Base-by-base conservation (phyloP, 2,888 invertebrate species). In the Amorpha juglandis region DNA sequence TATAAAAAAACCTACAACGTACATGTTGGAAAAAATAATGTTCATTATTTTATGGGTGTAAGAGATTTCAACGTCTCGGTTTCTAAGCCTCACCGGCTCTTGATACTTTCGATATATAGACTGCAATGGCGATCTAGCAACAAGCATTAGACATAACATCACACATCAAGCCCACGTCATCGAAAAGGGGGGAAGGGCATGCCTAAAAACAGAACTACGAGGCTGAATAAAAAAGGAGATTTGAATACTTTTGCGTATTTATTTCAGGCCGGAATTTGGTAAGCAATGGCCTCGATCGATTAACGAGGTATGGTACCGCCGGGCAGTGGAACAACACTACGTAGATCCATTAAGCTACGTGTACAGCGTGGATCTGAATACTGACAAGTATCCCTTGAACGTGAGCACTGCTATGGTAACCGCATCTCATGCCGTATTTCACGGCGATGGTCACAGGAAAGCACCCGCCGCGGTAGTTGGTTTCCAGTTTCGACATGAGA, bases 251-350 rank as follows among this genome's bases (percentile, higher is more conserved):
- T 9, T 38, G 38, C 9, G 38, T 38, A 38, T 38, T 27, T 50
- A 53, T 69, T 68, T 21, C 79, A 96, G 96, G 64, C 95, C 95
- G 53, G 94, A 94, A 76, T 98, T 98, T 79, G 96, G 96, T 69
- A 95, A 95, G 70, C 93, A 95, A 64, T 96, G 97, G 88, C 95
- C 96, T 6, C 94, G 95, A 62, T 96, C 98, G 0, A 97, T 97
- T 62, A 98, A 98, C 82, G 98, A 98, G 85, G 94, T 97, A 19
- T 98, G 98, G 97, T 98, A 98, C 84, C 96, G 96, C 70, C 94
- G 98, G 14, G 98, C 98, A 0, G 97, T 98, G 0, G 97, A 98
- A 74, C 97, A 97, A 77, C 96, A 98, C 87, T 96, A 96, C 80
- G 92, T 96, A 14, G 92, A 97, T 72, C 95, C 96, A 0, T 95